A percentile compares a stretch with the other conserved stretches of the same genome.
These are phyloP conservation scores for Amorpha juglandis DNA, from an alignment of 2,888 invertebrate genomes.

Conservation along the genomic window DNA sequence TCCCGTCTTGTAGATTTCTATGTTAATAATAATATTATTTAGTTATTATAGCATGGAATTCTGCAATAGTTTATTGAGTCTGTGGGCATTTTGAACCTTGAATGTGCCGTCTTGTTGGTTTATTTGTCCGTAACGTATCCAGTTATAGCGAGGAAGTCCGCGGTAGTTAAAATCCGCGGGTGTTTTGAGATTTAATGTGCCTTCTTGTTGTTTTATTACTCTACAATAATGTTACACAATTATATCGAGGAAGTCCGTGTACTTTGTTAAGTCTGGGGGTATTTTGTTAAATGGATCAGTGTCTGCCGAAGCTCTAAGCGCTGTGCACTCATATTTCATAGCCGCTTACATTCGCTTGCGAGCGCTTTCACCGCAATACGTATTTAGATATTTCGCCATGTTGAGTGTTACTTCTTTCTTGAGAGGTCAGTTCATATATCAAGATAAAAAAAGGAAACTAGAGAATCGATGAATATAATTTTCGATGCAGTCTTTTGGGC, in stretches of 20 bases:
- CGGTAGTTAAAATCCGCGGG: slow-evolving; percentile 16
- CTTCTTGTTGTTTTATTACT: too few relatives aligned
- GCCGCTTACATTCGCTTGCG: slow-evolving; percentile 15
- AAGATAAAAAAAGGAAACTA: too few relatives aligned
- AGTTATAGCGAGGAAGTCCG: slow-evolving; percentile 24
- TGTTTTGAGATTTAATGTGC: too few relatives aligned
- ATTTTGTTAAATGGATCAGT: slow-evolving; percentile 29
- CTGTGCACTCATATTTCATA: slow-evolving; percentile 26
- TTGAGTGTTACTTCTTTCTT: slow-evolving; percentile 1
- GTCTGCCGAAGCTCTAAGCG: slow-evolving; percentile 21
- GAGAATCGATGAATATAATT: too few relatives aligned
- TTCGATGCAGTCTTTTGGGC: too few relatives aligned
- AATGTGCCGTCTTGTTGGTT: background rate
- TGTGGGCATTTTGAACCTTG: too few relatives aligned
- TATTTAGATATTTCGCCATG: slow-evolving; percentile 20
- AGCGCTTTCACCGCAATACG: slow-evolving; percentile 20
- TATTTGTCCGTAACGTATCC: background rate
- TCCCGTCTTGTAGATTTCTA: too few relatives aligned
- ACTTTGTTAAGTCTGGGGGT: too few relatives aligned
- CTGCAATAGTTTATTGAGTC: too few relatives aligned
- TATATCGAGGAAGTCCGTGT: slow-evolving; percentile 22
- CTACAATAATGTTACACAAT: too few relatives aligned
- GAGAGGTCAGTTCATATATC: background rate
- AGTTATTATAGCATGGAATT: too few relatives aligned
- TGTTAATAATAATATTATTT: too few relatives aligned